phyloP scores from a whole-genome alignment of 2,797 vertebrate genomes.

The Gymnoscopelus microlampas region DNA sequence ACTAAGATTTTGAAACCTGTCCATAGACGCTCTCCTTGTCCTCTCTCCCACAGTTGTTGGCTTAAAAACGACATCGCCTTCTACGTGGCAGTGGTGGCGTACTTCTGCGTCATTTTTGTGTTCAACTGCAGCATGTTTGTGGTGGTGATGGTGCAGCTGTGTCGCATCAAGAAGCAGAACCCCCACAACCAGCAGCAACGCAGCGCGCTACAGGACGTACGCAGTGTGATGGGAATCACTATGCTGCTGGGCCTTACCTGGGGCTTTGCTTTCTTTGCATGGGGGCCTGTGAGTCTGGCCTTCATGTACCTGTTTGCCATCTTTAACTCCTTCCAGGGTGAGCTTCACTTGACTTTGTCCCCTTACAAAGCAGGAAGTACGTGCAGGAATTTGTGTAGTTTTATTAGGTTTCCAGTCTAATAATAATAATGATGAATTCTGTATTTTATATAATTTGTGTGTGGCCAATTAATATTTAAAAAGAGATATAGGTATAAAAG shows the following conservation, averaged over 20 bases:
- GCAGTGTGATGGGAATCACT: constrained; percentile 90
- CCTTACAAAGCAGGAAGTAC: background rate
- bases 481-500: too few relatives aligned
- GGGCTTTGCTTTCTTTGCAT: constrained; percentile 98
- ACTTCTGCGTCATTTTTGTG: constrained; percentile 91
- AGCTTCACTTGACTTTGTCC: constrained; percentile 29
- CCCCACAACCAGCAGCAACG: constrained; percentile 88
- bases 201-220: constrained; percentile 83
- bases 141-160: constrained; percentile 94
- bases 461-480: too few relatives aligned
- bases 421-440: too few relatives aligned
- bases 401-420: background rate
- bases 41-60: constrained; percentile 88
- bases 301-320: constrained; percentile 97
- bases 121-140: constrained; percentile 93
- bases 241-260: constrained; percentile 94
- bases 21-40: background rate
- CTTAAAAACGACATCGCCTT: constrained; percentile 86
- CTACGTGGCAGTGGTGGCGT: constrained; percentile 93
- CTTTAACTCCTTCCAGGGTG: constrained; percentile 96
- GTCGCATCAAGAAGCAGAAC: constrained; percentile 92
- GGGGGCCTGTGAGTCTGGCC: constrained; percentile 87
- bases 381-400: background rate
- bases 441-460: too few relatives aligned
- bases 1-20: too few relatives aligned